Percentiles rank a stretch among this genome's conserved stretches.
These are phyloP conservation scores for Leguminivora glycinivorella DNA, from an alignment of 1,140 invertebrate genomes.

Conservation along the genomic window DNA sequence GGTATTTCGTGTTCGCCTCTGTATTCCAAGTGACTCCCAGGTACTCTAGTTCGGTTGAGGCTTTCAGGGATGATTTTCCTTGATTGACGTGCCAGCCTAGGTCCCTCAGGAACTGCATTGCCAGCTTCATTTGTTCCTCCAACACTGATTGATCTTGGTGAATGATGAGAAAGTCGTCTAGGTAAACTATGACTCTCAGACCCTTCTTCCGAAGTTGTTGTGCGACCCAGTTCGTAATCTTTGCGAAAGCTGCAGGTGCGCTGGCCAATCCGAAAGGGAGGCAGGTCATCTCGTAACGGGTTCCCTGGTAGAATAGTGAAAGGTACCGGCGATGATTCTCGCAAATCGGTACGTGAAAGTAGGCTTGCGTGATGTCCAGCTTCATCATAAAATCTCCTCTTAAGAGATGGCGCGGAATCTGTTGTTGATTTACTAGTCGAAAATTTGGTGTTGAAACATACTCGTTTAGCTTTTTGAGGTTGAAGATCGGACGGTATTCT, in stretches of 20 bases:
- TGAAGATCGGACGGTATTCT: conserved; percentile 39
- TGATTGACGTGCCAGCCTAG: conserved; percentile 43
- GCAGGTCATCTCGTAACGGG: conserved; percentile 32
- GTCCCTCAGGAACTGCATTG: conserved; percentile 30
- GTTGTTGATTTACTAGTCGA: conserved; percentile 9
- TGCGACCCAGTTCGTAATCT: conserved; percentile 40
- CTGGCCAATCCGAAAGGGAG: conserved; percentile 40
- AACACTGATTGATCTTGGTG: conserved; percentile 21
- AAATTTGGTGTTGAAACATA: conserved; percentile 11
- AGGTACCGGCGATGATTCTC: conserved; percentile 32
- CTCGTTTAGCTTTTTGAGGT: conserved; percentile 38
- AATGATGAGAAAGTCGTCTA: conserved; percentile 7
- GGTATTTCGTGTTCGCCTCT: neutral
- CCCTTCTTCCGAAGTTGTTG: conserved; percentile 26
- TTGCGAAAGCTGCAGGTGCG: conserved; percentile 28
- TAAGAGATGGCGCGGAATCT: conserved; percentile 6
- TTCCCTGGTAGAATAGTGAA: conserved; percentile 25
- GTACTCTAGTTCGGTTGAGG: conserved; percentile 36
- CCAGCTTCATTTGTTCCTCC: conserved; percentile 7
- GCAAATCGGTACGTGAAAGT: conserved; percentile 59
- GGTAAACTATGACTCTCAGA: neutral
- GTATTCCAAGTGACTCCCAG: neutral
- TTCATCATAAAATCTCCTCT: conserved; percentile 40
- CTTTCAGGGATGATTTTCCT: conserved; percentile 34
- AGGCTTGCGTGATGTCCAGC: conserved; percentile 42